Evolutionary conservation across 2,113 vertebrate genomes (phyloP).

Genomic region (Brienomyrus longianalis): DNA sequence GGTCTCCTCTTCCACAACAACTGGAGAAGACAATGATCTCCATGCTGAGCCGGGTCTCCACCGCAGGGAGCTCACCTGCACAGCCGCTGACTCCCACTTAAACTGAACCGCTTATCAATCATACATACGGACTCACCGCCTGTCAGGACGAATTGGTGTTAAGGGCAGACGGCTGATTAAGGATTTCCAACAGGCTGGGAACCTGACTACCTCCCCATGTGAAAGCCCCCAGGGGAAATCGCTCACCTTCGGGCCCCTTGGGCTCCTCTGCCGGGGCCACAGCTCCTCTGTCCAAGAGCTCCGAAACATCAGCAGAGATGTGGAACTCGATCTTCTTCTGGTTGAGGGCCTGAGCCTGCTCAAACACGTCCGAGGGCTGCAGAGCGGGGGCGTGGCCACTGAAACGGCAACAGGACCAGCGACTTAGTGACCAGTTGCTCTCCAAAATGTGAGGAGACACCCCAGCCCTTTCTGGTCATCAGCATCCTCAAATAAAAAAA

Average conservation of each 20-base stretch:
- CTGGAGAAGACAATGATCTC: slow-evolving; percentile 10
- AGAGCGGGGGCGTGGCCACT: slow-evolving; percentile 64
- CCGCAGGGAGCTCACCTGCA: not conserved
- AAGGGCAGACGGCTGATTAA: not conserved
- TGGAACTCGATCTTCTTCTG: slow-evolving; percentile 89
- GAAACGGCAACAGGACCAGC: slow-evolving; percentile 48
- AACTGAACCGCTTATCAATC: not conserved
- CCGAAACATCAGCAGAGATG: slow-evolving; percentile 70
- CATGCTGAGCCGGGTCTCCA: not conserved
- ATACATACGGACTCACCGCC: not conserved
- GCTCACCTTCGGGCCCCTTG: slow-evolving; percentile 38
- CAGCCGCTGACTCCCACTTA: not conserved
- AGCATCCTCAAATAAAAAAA: not conserved
- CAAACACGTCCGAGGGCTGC: slow-evolving; percentile 88
- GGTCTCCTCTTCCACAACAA: slow-evolving; percentile 24
- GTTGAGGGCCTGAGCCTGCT: slow-evolving; percentile 72
- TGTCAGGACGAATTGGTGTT: not conserved
- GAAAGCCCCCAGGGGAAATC: not conserved
- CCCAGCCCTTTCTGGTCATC: not conserved
- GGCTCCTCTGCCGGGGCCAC: slow-evolving; percentile 10
- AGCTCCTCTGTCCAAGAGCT: slow-evolving; percentile 51
- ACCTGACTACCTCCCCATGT: not conserved
- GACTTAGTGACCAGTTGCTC: not conserved
- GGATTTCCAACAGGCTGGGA: not conserved
- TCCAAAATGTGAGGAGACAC: not conserved